Percentiles rank a stretch among this genome's conserved stretches.
Evolutionary conservation across 2,888 invertebrate species (phyloP).

Genomic region (Spicauda simplicius): DNA sequence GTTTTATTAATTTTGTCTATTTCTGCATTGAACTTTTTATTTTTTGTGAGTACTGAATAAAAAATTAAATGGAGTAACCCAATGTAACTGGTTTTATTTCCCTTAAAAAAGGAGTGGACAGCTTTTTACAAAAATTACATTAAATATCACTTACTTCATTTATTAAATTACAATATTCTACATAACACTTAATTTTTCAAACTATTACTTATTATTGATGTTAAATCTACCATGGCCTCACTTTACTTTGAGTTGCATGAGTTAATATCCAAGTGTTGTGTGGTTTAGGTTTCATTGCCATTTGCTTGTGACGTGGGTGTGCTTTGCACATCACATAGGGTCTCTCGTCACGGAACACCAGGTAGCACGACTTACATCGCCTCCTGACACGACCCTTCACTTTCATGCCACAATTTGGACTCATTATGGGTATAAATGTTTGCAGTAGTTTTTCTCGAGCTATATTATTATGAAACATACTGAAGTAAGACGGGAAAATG

Average conservation of each 20-base stretch:
- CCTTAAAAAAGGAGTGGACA: too few species aligned
- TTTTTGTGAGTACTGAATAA: too few species aligned
- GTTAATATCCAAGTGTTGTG: slow-evolving; percentile 91
- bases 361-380: slow-evolving; percentile 92
- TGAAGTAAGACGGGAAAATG: slow-evolving; percentile 50
- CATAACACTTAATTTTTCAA: neutral
- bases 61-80: too few species aligned
- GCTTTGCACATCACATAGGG: slow-evolving; percentile 90
- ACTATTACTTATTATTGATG: neutral
- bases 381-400: slow-evolving; percentile 87
- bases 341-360: slow-evolving; percentile 88
- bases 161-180: neutral
- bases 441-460: slow-evolving; percentile 53
- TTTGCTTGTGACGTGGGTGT: slow-evolving; percentile 93
- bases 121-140: too few species aligned
- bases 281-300: slow-evolving; percentile 87
- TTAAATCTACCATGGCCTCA: slow-evolving; percentile 68
- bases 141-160: neutral
- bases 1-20: too few species aligned
- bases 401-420: slow-evolving; percentile 83
- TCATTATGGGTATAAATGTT: slow-evolving; percentile 57
- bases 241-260: slow-evolving; percentile 87
- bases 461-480: slow-evolving; percentile 52
- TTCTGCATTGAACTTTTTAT: too few species aligned
- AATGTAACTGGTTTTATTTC: too few species aligned